phyloP scores from a whole-genome alignment of 2,113 vertebrate species.

The Atrichornis clamosus region DNA sequence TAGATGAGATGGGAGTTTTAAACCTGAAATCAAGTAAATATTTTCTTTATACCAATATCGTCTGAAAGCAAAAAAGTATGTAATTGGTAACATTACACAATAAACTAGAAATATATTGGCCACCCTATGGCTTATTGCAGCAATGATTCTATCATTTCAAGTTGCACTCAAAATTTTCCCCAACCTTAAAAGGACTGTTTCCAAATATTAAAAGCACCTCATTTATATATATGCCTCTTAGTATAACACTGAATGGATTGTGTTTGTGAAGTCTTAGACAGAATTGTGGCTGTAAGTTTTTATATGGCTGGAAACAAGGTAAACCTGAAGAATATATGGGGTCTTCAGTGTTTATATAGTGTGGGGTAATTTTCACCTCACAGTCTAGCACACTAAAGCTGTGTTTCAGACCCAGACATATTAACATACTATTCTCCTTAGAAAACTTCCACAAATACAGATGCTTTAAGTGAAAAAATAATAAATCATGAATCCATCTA shows the following conservation, averaged over 20 bases:
- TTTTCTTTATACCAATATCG: not conserved
- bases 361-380: not conserved
- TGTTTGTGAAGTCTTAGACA: not conserved
- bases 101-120: not conserved
- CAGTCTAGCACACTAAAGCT: not conserved
- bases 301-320: conserved; percentile 22
- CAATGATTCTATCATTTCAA: not conserved
- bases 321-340: conserved; percentile 30
- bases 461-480: not conserved
- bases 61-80: not conserved
- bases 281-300: not conserved
- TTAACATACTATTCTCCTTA: not conserved
- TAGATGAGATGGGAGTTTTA: not conserved
- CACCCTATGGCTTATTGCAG: not conserved
- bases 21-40: conserved; percentile 19
- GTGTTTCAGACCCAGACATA: conserved; percentile 15
- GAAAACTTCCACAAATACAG: not conserved
- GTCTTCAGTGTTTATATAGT: conserved; percentile 28
- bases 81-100: not conserved
- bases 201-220: not conserved
- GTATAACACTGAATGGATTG: not conserved
- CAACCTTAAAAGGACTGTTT: conserved; percentile 1
- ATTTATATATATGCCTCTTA: not conserved
- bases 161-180: not conserved
- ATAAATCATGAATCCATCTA: not conserved